phyloP scores from a whole-genome alignment of 1,140 invertebrate species.

The Drosophila kurseongensis region DNA sequence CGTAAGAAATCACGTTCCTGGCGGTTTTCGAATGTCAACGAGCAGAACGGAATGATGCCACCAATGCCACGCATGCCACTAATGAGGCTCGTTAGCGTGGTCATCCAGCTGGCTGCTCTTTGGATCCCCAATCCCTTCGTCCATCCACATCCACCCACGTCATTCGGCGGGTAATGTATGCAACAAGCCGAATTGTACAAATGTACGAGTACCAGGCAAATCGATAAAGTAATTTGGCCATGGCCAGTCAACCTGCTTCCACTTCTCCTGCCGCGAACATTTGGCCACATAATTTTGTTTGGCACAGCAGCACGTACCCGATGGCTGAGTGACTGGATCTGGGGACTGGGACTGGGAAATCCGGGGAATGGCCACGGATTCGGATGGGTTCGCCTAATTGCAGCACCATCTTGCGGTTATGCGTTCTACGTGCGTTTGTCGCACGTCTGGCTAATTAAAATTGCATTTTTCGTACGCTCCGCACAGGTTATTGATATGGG shows the following conservation, averaged over 20 bases:
- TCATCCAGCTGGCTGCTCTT: constrained; percentile 31
- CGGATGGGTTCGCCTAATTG: constrained; percentile 68
- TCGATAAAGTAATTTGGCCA: constrained; percentile 82
- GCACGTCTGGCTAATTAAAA: constrained; percentile 81
- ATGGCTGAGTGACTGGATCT: constrained; percentile 44
- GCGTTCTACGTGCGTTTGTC: constrained; percentile 76
- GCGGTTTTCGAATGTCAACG: constrained; percentile 57
- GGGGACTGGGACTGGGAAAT: constrained; percentile 3
- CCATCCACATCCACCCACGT: neutral
- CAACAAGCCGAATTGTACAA: constrained; percentile 77
- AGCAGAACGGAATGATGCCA: constrained; percentile 29
- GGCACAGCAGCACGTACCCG: constrained; percentile 66
- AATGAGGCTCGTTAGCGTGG: constrained; percentile 82
- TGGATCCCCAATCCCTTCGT: neutral
- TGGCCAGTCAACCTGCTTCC: constrained; percentile 52
- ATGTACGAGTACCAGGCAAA: constrained; percentile 72
- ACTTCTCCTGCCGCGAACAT: constrained; percentile 44
- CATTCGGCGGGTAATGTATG: constrained; percentile 64
- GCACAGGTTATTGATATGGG: constrained; percentile 66
- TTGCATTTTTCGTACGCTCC: constrained; percentile 69
- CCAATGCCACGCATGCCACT: constrained; percentile 76
- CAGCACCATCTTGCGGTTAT: constrained; percentile 80
- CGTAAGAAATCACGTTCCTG: constrained; percentile 70
- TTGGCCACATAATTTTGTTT: constrained; percentile 82
- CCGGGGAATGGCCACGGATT: constrained; percentile 3